Evolutionary conservation across 2,888 invertebrate species (phyloP).

Genomic region (Drosophila putrida): DNA sequence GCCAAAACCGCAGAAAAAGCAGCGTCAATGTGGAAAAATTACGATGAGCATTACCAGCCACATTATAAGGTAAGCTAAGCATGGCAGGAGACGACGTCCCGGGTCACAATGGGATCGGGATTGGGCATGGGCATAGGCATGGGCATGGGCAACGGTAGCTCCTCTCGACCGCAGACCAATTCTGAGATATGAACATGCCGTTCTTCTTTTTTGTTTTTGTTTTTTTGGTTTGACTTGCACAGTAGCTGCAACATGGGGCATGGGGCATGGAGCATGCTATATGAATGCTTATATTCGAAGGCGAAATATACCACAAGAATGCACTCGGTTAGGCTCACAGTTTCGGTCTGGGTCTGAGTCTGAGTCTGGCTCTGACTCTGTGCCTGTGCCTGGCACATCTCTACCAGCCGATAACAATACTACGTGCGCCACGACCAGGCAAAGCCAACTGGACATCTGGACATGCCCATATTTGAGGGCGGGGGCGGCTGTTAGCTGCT

Average conservation of each 20-base stretch:
- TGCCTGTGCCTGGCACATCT: slow-evolving; percentile 47
- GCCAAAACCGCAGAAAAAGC: slow-evolving; percentile 59
- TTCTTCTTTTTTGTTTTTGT: slow-evolving; percentile 20
- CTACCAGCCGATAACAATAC: slow-evolving; percentile 68
- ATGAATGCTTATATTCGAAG: slow-evolving; percentile 42
- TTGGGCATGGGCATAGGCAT: slow-evolving; percentile 8
- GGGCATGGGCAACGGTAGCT: slow-evolving; percentile 13
- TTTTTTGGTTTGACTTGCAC: slow-evolving; percentile 42
- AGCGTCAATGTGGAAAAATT: slow-evolving; percentile 83
- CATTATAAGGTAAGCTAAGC: slow-evolving; percentile 75
- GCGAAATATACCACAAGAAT: slow-evolving; percentile 70
- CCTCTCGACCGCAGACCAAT: slow-evolving; percentile 67
- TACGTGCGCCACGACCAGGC: slow-evolving; percentile 69
- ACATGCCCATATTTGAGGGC: slow-evolving; percentile 39
- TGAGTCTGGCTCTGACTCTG: slow-evolving; percentile 5
- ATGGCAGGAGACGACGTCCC: slow-evolving; percentile 9
- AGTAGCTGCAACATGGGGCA: slow-evolving; percentile 35
- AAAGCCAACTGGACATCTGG: slow-evolving; percentile 18
- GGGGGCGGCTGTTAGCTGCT: slow-evolving; percentile 44
- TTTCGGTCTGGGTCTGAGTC: slow-evolving; percentile 11
- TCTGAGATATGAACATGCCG: slow-evolving; percentile 79
- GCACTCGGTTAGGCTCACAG: slow-evolving; percentile 25
- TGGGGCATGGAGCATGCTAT: slow-evolving; percentile 11
- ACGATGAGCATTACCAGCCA: slow-evolving; percentile 85
- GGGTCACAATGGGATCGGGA: slow-evolving; percentile 45